Conservation (phyloP, 2,888 invertebrate species). For the Tiliacea aurago region DNA sequence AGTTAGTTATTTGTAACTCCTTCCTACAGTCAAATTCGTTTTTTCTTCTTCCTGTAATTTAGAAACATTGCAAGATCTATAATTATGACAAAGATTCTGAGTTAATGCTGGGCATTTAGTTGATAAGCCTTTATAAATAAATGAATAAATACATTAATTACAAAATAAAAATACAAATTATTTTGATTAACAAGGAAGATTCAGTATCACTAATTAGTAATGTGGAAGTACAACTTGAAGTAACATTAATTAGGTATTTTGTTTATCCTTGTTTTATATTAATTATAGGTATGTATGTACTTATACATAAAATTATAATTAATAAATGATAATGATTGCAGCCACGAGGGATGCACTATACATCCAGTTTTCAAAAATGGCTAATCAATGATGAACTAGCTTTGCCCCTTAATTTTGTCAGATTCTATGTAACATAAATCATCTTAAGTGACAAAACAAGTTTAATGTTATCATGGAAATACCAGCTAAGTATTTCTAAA, state of each 20-base stretch:
- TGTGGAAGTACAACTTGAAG: not conserved
- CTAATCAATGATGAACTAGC: not conserved
- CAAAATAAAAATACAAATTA: not conserved
- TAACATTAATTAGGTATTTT: not conserved
- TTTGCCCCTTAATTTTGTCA: not conserved
- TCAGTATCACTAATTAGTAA: not conserved
- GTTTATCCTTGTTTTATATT: constrained; percentile 15
- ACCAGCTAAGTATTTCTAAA: not conserved
- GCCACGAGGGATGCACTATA: not conserved
- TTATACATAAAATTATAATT: not conserved
- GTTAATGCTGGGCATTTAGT: not conserved
- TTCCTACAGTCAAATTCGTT: not conserved
- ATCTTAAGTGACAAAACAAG: not conserved
- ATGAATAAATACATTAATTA: not conserved
- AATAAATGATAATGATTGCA: not conserved
- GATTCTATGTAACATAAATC: not conserved
- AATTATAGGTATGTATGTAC: not conserved
- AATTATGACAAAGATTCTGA: not conserved
- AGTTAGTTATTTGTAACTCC: not conserved
- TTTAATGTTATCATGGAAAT: not conserved
- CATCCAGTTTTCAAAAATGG: not conserved
- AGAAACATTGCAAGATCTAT: not conserved
- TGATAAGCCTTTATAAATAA: not conserved
- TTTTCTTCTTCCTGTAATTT: not conserved
- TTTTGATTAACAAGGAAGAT: not conserved